Base-by-base conservation (phyloP, 1,140 invertebrate genomes). In the Kradibia gibbosae region DNA sequence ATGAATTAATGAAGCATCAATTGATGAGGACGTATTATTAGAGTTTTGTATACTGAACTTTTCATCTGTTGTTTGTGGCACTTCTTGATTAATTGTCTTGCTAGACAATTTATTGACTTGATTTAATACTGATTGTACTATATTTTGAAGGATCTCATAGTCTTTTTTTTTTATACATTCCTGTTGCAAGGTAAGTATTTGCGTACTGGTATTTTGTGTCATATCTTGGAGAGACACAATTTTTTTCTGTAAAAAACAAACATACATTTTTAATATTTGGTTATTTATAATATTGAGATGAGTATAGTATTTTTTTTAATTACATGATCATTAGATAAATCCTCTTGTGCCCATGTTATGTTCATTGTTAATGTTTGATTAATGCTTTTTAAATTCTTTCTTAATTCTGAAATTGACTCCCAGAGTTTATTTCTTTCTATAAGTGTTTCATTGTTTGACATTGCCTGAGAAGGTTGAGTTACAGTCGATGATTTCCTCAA, bases 311-410 rank as follows among this genome's bases (percentile, higher is more conserved):
- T 7, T 34, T 65, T 65, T 34, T 42, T n/a, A 87, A 86, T 90
- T 87, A 92, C 92, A 83, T 92, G 89, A 87, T 92, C 90, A 83
- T 91, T 90, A 7, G 84, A 78, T 78, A 91, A 89, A 84, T 92
- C 92, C 62, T 92, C 91, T 22, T 84, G 83, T 25, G 89, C 84
- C 90, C 90, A 92, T 67, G 90, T 88, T 62, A 92, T 86, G 74
- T 87, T 89, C 75, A 86, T 89, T 1, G 88, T 87, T n/a, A 93
- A 82, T 5, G 90, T 92, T 57, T 90, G 85, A 82, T 92, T 92
- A 20, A 92, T 88, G 31, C 85, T 87, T 13, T 88, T 87, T 80
- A 92, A 84, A 85, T 92, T 92, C 39, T 84, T 86, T 42, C 86
- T 85, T 78, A 92, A 85, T 70, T 90, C 86, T 34, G 83, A 84